Conservation (phyloP, 2,797 vertebrate genomes). For the Sebastes minor region DNA sequence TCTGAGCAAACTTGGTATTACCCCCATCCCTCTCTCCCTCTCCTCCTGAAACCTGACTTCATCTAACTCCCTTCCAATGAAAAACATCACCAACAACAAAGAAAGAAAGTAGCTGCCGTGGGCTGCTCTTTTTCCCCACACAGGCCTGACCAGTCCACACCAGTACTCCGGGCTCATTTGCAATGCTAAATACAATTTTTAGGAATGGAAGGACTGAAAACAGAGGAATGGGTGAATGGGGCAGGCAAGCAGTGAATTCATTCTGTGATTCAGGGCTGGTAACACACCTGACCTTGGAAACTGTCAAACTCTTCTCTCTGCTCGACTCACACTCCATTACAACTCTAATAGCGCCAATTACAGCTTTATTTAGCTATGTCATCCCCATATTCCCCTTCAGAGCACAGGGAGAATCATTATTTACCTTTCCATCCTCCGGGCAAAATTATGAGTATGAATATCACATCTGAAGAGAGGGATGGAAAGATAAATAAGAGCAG, state of each 20-base stretch:
- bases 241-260: conserved; percentile 37
- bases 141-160: conserved; percentile 16
- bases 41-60: conserved; percentile 19
- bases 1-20: conserved; percentile 43
- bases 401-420: conserved; percentile 47
- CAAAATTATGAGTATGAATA: conserved; percentile 34
- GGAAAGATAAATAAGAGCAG: conserved; percentile 25
- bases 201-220: conserved; percentile 4
- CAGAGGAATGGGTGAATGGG: conserved; percentile 21
- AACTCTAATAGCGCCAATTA: conserved; percentile 67
- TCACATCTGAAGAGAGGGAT: conserved; percentile 31
- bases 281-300: conserved; percentile 67
- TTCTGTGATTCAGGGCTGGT: conserved; percentile 40
- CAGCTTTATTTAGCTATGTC: conserved; percentile 60
- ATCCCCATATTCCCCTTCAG: conserved; percentile 42
- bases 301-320: conserved; percentile 61
- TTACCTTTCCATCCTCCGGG: conserved; percentile 45
- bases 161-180: conserved; percentile 21
- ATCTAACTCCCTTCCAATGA: conserved; percentile 28
- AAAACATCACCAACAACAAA: conserved; percentile 25
- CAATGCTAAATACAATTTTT: conserved; percentile 44
- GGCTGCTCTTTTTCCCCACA: conserved; percentile 23
- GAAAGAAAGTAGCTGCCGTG: conserved; percentile 19
- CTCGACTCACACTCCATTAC: conserved; percentile 63
- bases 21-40: conserved; percentile 18